These are phyloP conservation scores for Tetramorium parvispinum DNA, from an alignment of 1,140 invertebrate species.

Conservation along the genomic window DNA sequence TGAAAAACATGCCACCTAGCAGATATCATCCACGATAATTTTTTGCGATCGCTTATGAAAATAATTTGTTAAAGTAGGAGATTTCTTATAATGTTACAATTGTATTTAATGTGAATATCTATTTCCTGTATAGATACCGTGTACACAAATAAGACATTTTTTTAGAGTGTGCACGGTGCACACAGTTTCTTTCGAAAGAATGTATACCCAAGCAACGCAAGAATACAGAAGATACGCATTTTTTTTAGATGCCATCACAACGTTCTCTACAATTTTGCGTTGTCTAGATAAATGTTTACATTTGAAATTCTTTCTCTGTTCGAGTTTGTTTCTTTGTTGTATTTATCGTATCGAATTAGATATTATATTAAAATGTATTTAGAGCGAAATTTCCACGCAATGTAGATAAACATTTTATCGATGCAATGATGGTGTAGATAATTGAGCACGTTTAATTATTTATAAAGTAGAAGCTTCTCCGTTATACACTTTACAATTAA, in stretches of 20 bases:
- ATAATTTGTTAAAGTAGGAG: conserved; percentile 29
- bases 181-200: not conserved
- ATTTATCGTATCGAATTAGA: conserved; percentile 7
- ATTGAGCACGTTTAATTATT: not conserved
- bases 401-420: not conserved
- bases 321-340: conserved; percentile 22
- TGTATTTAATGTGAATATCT: conserved; percentile 30
- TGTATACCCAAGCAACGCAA: not conserved
- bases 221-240: not conserved
- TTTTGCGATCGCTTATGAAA: conserved; percentile 23
- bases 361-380: conserved; percentile 22
- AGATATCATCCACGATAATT: conserved; percentile 81
- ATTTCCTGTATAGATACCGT: conserved; percentile 18
- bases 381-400: not conserved
- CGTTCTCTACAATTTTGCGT: not conserved
- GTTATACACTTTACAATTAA: not conserved
- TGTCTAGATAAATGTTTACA: conserved; percentile 3
- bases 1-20: conserved; percentile 72
- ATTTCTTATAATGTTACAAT: conserved; percentile 18
- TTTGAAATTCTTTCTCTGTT: not conserved
- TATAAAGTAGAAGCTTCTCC: not conserved
- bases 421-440: not conserved
- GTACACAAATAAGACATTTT: conserved; percentile 20
- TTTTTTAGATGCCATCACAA: not conserved
- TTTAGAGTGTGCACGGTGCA: not conserved